These are phyloP conservation scores for Plectus sambesii DNA, from an alignment of 1,140 invertebrate species.

Conservation along the genomic window DNA sequence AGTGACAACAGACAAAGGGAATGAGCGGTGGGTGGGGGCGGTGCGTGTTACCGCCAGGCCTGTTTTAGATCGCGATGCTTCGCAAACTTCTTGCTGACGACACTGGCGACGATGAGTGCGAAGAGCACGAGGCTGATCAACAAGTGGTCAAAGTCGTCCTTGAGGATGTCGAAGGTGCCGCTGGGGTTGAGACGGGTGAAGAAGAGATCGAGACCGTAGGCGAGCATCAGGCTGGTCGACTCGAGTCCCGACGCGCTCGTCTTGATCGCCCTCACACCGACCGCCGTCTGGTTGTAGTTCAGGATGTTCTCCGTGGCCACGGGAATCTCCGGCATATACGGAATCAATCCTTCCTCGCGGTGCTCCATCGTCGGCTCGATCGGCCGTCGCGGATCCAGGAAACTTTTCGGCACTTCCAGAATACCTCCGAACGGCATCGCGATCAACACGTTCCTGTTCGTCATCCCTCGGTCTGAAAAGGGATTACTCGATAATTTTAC, in stretches of 20 bases:
- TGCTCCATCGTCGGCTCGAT: slow-evolving; percentile 54
- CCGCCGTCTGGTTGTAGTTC: slow-evolving; percentile 86
- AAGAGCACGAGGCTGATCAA: slow-evolving; percentile 77
- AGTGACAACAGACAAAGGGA: no score
- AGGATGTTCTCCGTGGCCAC: slow-evolving; percentile 75
- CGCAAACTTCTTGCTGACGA: slow-evolving; percentile 77
- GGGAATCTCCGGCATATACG: slow-evolving; percentile 88
- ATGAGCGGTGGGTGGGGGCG: no score
- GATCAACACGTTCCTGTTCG: slow-evolving; percentile 82
- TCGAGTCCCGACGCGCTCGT: slow-evolving; percentile 78
- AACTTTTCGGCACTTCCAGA: slow-evolving; percentile 74
- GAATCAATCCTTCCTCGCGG: slow-evolving; percentile 80
- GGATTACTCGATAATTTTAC: no score
- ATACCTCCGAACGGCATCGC: slow-evolving; percentile 51
- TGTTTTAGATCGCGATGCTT: slow-evolving; percentile 78
- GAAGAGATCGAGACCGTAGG: slow-evolving; percentile 90
- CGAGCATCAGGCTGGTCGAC: slow-evolving; percentile 85
- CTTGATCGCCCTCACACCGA: slow-evolving; percentile 53
- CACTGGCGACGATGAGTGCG: slow-evolving; percentile 69
- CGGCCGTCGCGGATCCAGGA: slow-evolving; percentile 75
- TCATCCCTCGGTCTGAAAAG: slow-evolving; percentile 68
- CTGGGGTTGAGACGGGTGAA: slow-evolving; percentile 91
- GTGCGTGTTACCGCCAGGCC: slow-evolving; percentile 70
- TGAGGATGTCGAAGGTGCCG: slow-evolving; percentile 94
- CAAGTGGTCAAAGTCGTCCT: slow-evolving; percentile 97